Percentiles rank a stretch among this genome's conserved stretches.
Conservation (phyloP, 2,113 vertebrate species). For the Platichthys stellatus region DNA sequence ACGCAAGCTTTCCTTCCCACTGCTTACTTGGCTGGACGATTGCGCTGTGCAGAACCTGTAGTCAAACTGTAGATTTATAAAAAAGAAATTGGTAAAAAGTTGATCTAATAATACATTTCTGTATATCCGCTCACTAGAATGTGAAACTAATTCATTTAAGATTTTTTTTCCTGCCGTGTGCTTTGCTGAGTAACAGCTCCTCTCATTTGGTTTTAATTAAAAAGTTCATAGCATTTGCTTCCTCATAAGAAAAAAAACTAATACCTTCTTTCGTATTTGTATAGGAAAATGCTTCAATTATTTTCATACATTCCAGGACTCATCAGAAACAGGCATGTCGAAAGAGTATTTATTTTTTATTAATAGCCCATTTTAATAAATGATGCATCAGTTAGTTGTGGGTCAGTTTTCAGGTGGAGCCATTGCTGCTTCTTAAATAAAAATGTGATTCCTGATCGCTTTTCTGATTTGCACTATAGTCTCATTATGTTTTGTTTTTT, state of each 20-base stretch:
- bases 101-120: background rate
- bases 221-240: background rate
- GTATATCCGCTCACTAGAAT: slow-evolving; percentile 11
- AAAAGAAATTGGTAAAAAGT: background rate
- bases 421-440: slow-evolving; percentile 33
- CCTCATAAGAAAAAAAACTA: background rate
- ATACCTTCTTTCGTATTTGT: slow-evolving; percentile 10
- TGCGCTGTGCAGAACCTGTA: slow-evolving; percentile 12
- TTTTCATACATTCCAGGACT: slow-evolving; percentile 71
- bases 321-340: slow-evolving; percentile 11
- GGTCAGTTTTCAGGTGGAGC: background rate
- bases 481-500: slow-evolving; percentile 26
- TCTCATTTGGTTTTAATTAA: background rate
- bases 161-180: slow-evolving; percentile 1
- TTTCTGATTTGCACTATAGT: slow-evolving; percentile 53
- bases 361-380: slow-evolving; percentile 3
- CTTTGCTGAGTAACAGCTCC: background rate
- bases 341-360: slow-evolving; percentile 55
- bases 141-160: background rate
- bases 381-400: background rate
- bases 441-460: slow-evolving; percentile 3
- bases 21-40: background rate
- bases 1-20: slow-evolving; percentile 13
- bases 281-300: slow-evolving; percentile 12
- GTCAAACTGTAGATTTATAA: background rate